These are phyloP conservation scores for Troides oblongomaculatus DNA, from an alignment of 2,888 invertebrate genomes.

Conservation along the genomic window DNA sequence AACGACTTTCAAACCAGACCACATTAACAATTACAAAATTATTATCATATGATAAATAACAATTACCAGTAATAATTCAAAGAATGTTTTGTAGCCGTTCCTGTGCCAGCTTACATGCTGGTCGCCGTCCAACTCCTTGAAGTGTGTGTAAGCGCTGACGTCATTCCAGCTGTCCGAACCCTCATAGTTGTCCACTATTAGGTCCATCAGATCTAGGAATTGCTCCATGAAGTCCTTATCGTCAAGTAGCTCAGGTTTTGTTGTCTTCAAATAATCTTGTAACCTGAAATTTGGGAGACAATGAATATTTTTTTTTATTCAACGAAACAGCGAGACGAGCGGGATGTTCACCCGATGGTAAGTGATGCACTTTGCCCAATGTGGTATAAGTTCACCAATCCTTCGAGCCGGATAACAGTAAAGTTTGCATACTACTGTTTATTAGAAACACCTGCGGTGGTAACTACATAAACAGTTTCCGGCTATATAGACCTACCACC, in stretches of 20 bases:
- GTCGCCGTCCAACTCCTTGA: constrained; percentile 38
- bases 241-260: constrained; percentile 38
- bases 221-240: constrained; percentile 41
- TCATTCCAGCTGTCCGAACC: constrained; percentile 47
- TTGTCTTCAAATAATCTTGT: constrained; percentile 37
- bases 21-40: no score
- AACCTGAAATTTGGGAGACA: constrained; percentile 34
- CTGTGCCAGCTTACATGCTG: constrained; percentile 46
- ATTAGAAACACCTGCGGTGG: no score
- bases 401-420: no score
- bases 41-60: neutral
- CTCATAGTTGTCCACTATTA: constrained; percentile 41
- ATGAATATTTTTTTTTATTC: no score
- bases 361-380: no score
- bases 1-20: no score
- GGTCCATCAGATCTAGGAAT: constrained; percentile 40
- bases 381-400: no score
- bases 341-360: no score
- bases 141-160: constrained; percentile 37
- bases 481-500: no score
- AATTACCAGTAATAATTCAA: constrained; percentile 45
- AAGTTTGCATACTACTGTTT: no score
- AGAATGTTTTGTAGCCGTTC: constrained; percentile 47
- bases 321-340: no score
- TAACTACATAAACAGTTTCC: no score